A percentile compares a stretch with the other conserved stretches of the same genome.
phyloP scores from a whole-genome alignment of 2,888 invertebrate genomes.

The Eurytoma californica region DNA sequence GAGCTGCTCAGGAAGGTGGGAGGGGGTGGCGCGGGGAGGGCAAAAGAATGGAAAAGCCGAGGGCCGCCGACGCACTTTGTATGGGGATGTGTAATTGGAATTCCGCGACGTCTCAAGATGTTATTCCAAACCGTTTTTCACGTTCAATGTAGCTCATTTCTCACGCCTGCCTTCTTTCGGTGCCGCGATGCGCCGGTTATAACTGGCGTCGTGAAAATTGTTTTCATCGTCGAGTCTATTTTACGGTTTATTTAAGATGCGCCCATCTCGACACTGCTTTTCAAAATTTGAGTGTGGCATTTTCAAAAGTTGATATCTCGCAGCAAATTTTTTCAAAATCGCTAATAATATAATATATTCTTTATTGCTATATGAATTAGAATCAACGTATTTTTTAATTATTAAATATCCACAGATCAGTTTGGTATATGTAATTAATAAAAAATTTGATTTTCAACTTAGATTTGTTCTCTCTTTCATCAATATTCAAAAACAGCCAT shows the following conservation, averaged over 20 bases:
- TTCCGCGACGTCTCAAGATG: conserved; percentile 57
- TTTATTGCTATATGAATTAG: too few relatives aligned
- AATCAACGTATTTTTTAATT: too few relatives aligned
- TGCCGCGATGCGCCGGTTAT: not conserved
- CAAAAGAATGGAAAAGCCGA: conserved; percentile 43
- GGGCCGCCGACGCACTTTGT: conserved; percentile 41
- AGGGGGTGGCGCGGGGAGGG: conserved; percentile 5
- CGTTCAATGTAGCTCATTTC: conserved; percentile 54
- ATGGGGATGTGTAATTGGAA: conserved; percentile 53
- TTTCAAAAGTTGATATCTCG: too few relatives aligned
- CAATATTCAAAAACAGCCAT: too few relatives aligned
- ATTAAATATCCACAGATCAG: too few relatives aligned
- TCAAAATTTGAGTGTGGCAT: too few relatives aligned
- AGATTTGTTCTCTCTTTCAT: too few relatives aligned
- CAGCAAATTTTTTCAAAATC: too few relatives aligned
- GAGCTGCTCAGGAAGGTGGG: conserved; percentile 28
- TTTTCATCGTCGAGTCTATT: conserved; percentile 1
- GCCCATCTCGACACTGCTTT: not conserved
- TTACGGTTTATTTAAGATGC: conserved; percentile 14
- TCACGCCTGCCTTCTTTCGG: conserved; percentile 24
- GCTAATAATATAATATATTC: too few relatives aligned
- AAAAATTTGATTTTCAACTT: too few relatives aligned
- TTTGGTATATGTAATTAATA: too few relatives aligned
- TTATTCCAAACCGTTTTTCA: conserved; percentile 54
- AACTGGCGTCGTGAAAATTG: conserved; percentile 23